Evolutionary conservation across 1,140 invertebrate species (phyloP).

Genomic region (Bombus terrestris): DNA sequence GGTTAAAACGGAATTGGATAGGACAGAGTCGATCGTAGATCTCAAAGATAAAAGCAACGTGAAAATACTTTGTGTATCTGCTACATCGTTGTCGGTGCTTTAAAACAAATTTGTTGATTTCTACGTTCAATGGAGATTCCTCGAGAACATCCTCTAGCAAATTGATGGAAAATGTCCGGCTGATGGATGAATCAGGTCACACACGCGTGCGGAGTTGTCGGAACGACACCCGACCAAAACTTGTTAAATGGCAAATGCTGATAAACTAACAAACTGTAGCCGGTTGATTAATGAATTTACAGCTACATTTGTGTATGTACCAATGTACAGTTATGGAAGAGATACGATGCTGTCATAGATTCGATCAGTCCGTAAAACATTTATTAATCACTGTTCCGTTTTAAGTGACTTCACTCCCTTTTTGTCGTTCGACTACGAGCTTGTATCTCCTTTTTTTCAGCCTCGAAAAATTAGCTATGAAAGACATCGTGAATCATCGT

Average conservation of each 20-base stretch:
- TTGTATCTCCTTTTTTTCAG: neutral
- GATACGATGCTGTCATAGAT: neutral
- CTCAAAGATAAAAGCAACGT: neutral
- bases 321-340: neutral
- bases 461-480: neutral
- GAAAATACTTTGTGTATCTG: neutral
- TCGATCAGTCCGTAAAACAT: neutral
- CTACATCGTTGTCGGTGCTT: neutral
- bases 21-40: neutral
- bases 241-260: neutral
- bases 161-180: neutral
- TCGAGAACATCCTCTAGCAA: neutral
- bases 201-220: neutral
- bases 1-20: neutral
- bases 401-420: neutral
- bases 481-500: too few relatives aligned
- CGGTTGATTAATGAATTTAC: neutral
- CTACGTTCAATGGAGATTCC: neutral
- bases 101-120: neutral
- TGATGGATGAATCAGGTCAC: neutral
- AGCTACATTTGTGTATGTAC: neutral
- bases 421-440: neutral
- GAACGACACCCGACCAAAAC: neutral
- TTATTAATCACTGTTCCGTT: neutral
- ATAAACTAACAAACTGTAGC: conserved; percentile 1